Evolutionary conservation across 2,113 vertebrate species (phyloP), one percentile per base, ranked within the genome.

Genomic region (Chaenocephalus aceratus): DNA sequence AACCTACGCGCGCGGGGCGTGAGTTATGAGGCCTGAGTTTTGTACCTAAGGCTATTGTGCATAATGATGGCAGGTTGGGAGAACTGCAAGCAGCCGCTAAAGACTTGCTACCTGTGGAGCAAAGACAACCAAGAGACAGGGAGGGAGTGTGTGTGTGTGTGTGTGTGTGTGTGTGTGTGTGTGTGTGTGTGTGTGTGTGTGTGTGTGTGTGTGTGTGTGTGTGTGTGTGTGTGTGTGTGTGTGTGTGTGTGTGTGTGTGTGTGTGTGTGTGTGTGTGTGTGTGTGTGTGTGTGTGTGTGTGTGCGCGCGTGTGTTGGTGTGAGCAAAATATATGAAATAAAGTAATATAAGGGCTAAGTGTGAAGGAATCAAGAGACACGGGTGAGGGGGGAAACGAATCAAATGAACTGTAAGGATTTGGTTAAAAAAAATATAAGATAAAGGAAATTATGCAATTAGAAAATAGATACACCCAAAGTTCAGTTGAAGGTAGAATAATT

Each of bases 21-120:
- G 96, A 97, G 96, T 98, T 97, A 97, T 96, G 95, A 94, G 89
- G 91, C 95, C 91, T 91, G 94, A 95, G 95, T 96, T 94, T 89
- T 96, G 93, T 95, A 97, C 96, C 96, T 97, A 94, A 96, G 96
- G 96, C 96, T 95, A 95, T 94, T 95, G 94, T 94, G 93, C 91
- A 93, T 94, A 93, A 95, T 94, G 94, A 91, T 72, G 89, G 91
- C 93, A 93, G 94, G 92, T 93, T 93, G 93, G 90, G 90, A 86
- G 88, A 92, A 87, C 92, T 84, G 89, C 90, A 88, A 93, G 93
- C 88, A 84, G 86, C 91, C 92, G 91, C 86, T 94, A 93, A 95
- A 92, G 91, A 94, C 87, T 84, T 82, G 90, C 88, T 95, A 94
- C 94, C 94, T 96, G 95, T 94, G 91, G 95, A 93, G 94, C 88